Evolutionary conservation across 2,888 invertebrate species (phyloP), one percentile per base, ranked within the genome.

Genomic region (Pachydiplax longipennis): DNA sequence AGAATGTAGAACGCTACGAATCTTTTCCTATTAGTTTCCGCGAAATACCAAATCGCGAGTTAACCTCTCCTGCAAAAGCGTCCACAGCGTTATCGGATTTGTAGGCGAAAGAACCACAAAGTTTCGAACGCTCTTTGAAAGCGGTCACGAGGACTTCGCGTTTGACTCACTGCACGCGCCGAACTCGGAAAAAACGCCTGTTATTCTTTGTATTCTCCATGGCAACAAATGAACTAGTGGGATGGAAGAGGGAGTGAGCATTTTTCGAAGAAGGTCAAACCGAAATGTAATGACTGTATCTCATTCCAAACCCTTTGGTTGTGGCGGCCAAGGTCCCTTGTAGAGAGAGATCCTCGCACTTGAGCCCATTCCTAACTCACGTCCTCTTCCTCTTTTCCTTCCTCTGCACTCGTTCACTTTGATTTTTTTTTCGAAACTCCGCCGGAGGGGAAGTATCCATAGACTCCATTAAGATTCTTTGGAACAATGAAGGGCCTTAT

Each of bases 401-500:
- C 37, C 40, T 22, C 81, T n/a, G 48, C 44, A 1, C 12, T n/a
- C 31, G 58, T 37, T 61, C 12, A 31, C n/a, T 73, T 73, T 73
- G 73, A 73, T 73, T 73, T 25, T 44, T n/a, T n/a, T 73, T 73
- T 73, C 73, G 13, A 25, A 31, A 31, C 25, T 65, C 0, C 65
- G 65, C 65, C 65, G 22, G 65, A 65, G 65, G 65, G 25, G 73
- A 73, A 73, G 73, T 25, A 73, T 31, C 73, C 73, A 31, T 37
- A 87, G 61, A 37, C 40, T 87, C 87, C 87, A 87, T 87, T 87
- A 87, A 87, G 87, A 37, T 61, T 37, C 61, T 65, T 2, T 37
- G 61, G 65, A 87, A 83, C 83, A 83, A 83, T 83, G 83, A 83
- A 37, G 61, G 37, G 37, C 87, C 87, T 83, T 83, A 83, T 83